Evolutionary conservation across 2,888 invertebrate species (phyloP).

Genomic region (Zonitis immaculata): DNA sequence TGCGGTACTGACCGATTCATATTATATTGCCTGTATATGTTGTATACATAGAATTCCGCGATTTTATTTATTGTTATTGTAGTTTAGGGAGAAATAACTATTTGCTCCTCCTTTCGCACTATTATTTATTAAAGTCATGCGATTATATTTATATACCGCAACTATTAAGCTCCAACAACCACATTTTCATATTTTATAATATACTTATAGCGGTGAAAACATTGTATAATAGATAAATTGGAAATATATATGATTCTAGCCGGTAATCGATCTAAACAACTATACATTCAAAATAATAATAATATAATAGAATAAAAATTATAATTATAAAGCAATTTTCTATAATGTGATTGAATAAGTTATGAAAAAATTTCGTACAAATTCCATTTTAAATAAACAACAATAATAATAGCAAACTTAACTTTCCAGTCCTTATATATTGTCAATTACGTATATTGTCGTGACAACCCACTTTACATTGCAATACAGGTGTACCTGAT

Average conservation of each 20-base stretch:
- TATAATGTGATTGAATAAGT: too few species aligned
- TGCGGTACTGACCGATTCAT: too few species aligned
- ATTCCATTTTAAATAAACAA: conserved; percentile 8
- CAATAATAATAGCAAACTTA: background rate
- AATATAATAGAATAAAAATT: too few species aligned
- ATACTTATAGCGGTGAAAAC: conserved; percentile 13
- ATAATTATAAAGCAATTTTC: too few species aligned
- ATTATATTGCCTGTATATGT: too few species aligned
- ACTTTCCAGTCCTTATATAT: conserved; percentile 13
- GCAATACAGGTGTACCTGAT: conserved; percentile 27
- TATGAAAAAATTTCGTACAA: conserved; percentile 8
- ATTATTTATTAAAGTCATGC: conserved; percentile 16
- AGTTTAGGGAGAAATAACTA: conserved; percentile 13
- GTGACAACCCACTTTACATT: conserved; percentile 32
- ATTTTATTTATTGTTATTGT: conserved; percentile 19
- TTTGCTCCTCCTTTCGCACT: conserved; percentile 14
- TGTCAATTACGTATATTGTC: conserved; percentile 32
- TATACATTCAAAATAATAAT: too few species aligned
- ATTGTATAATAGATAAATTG: too few species aligned
- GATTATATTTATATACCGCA: conserved; percentile 9
- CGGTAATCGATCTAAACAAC: too few species aligned
- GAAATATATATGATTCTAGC: too few species aligned
- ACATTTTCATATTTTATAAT: conserved; percentile 7
- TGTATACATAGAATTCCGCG: conserved; percentile 3
- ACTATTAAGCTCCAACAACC: conserved; percentile 7